Percentiles rank a stretch among this genome's conserved stretches.
phyloP scores from a whole-genome alignment of 2,888 invertebrate species.

The Quadroppia sp. region DNA sequence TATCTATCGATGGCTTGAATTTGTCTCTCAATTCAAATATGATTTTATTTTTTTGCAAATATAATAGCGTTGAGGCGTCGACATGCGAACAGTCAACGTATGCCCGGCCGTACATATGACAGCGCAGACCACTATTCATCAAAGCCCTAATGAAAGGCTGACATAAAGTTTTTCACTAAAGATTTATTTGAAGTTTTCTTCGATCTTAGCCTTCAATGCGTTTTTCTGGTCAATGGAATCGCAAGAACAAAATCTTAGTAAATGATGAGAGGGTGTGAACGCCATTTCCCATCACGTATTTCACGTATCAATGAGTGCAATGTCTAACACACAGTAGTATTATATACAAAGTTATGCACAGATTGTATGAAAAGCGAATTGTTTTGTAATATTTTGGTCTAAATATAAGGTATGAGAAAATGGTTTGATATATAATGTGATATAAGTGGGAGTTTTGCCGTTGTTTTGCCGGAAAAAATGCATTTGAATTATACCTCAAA shows the following conservation, averaged over 20 bases:
- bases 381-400: too few relatives aligned
- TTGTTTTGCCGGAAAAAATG: neutral
- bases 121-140: slow-evolving; percentile 16
- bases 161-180: slow-evolving; percentile 1
- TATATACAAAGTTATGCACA: neutral
- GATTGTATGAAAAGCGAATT: too few relatives aligned
- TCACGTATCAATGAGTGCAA: neutral
- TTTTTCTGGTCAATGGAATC: slow-evolving; percentile 32
- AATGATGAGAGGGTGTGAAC: slow-evolving; percentile 30
- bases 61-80: slow-evolving; percentile 12
- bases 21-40: neutral
- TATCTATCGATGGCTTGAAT: neutral
- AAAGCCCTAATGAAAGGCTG: slow-evolving; percentile 22
- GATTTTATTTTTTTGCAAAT: neutral
- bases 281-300: slow-evolving; percentile 17
- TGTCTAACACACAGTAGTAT: neutral
- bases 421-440: neutral
- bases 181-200: slow-evolving; percentile 7
- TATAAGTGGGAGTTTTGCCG: neutral
- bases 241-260: slow-evolving; percentile 6
- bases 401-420: too few relatives aligned
- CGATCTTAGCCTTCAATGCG: too few relatives aligned
- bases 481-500: neutral
- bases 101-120: slow-evolving; percentile 5
- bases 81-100: neutral